Base-by-base conservation (phyloP, 2,888 invertebrate genomes). In the Flexamia atlantica region DNA sequence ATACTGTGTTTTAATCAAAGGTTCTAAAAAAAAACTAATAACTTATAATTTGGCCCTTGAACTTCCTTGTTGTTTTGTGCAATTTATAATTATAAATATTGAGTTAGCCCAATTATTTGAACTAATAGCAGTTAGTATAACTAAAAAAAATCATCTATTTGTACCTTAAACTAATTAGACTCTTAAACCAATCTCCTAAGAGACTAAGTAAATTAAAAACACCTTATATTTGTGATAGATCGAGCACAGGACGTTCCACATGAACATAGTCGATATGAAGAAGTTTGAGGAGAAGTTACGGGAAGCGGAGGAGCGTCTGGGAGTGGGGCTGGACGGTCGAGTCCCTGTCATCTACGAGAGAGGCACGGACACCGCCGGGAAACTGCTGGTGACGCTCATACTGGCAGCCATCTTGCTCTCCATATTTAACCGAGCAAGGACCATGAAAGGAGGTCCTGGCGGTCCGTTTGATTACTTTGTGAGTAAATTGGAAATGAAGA, bases 201-300 rank as follows among this genome's bases (percentile, higher is more conserved):
- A n/a, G n/a, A n/a, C n/a, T n/a, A n/a, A n/a, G n/a, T n/a, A n/a
- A n/a, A n/a, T n/a, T n/a, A n/a, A n/a, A n/a, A n/a, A n/a, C n/a
- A n/a, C n/a, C n/a, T 36, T 36, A 9, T 36, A 7, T 36, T 46
- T 46, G 46, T 28, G 12, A 7, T 89, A 93, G 93, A 91, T 93
- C 0, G 92, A 92, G 32, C 93, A 94, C 85, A 93, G 93, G 85
- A 93, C 94, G 12, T 97, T 93, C 89, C 95, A 95, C 87, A 96
- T 98, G 95, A 95, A 96, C 89, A 94, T 97, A 10, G 95, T 95
- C 0, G 96, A 97, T 89, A 93, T 95, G 36, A 93, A 95, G 82
- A 94, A 95, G 87, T 97, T 99, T 90, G 99, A 99, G 90, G 95
- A 96, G 88, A 98, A 97, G 90, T 90, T 99, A 36, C 92, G 98